Base-by-base conservation (phyloP, 2,113 vertebrate species). In the Melierax canorus region DNA sequence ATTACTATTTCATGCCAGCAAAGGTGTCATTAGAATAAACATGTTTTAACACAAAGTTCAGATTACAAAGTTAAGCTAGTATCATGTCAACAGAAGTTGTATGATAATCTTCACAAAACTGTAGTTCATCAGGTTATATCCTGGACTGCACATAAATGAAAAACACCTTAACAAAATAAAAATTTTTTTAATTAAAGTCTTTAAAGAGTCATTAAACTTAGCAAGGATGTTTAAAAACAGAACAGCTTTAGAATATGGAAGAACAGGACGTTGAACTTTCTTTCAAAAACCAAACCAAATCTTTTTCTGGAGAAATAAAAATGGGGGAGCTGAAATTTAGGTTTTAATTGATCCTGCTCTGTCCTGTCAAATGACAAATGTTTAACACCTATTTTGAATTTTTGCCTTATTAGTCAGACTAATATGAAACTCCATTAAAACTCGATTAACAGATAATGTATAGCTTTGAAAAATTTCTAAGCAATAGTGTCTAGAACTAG, bases 381-480 rank as follows among this genome's bases (percentile, higher is more conserved):
- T 67, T 79, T 34, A 63, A 6, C 6, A 34, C 4, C 0, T 1
- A 36, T 7, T 82, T 69, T 75, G 12, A 36, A 10, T 58, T 79
- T 86, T 53, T 80, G 24, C 29, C 76, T 55, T 50, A 41, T 7
- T 3, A 10, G 3, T 23, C 21, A 75, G 27, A 58, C 22, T 48
- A 78, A 46, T 43, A 56, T 13, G 11, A 74, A 90, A 38, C 10
- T n/a, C 16, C 4, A 11, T 41, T 34, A 41, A 69, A 88, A 60
- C 32, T 4, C 3, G 4, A 50, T 13, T 36, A 59, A 32, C 2
- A 8, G 3, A 29, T 26, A 43, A 48, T 5, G 0, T 36, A 10
- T 29, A 9, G 15, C 1, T 62, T 39, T 48, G 7, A 73, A 88
- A 72, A 58, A 26, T 24, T 19, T 60, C 5, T 36, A 46, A 83